A percentile compares a stretch with the other conserved stretches of the same genome.
These are phyloP conservation scores for Philereme transversata DNA, from an alignment of 2,888 invertebrate genomes.

Conservation along the genomic window DNA sequence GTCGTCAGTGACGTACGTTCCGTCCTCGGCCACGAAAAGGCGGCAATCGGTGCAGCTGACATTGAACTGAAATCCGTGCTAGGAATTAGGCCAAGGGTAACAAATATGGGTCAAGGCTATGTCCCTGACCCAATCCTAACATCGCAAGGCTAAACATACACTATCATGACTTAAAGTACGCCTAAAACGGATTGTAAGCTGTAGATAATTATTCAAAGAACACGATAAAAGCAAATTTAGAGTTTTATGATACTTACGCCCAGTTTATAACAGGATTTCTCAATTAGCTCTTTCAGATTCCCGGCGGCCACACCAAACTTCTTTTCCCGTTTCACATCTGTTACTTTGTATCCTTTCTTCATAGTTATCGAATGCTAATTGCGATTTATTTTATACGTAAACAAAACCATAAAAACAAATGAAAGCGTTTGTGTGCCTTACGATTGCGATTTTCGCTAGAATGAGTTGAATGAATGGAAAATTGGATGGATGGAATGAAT, in stretches of 20 bases:
- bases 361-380: conserved; percentile 48
- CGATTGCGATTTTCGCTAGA: neutral
- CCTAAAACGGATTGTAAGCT: conserved; percentile 17
- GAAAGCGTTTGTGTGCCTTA: conserved; percentile 31
- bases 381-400: conserved; percentile 7
- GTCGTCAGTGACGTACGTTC: conserved; percentile 88
- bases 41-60: conserved; percentile 76
- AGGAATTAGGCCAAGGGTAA: conserved; percentile 62
- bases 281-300: conserved; percentile 86
- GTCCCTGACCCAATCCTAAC: conserved; percentile 57
- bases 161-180: conserved; percentile 45
- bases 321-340: conserved; percentile 86
- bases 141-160: conserved; percentile 48
- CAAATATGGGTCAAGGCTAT: conserved; percentile 66
- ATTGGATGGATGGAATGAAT: no score
- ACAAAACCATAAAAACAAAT: conserved; percentile 47
- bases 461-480: no score
- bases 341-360: conserved; percentile 89
- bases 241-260: conserved; percentile 70
- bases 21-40: conserved; percentile 86
- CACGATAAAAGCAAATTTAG: neutral
- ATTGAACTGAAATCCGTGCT: conserved; percentile 69
- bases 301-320: conserved; percentile 89
- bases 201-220: conserved; percentile 25
- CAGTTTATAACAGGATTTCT: conserved; percentile 87